These are phyloP conservation scores for Gordius sp. DNA, from an alignment of 2,888 invertebrate genomes.

Conservation along the genomic window DNA sequence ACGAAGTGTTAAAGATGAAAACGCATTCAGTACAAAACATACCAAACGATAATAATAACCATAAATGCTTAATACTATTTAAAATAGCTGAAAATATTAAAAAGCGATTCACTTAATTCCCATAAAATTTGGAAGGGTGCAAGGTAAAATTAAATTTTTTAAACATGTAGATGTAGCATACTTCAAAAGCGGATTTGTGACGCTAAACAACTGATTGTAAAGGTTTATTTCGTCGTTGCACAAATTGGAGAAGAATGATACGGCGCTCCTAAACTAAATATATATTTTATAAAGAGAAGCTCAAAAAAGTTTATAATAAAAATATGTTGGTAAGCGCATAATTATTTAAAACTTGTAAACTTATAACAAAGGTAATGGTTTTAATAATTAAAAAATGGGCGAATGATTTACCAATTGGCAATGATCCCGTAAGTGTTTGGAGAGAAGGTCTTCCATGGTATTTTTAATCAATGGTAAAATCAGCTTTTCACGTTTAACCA, in stretches of 20 bases:
- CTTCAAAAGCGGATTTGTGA: background rate
- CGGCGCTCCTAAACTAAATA: background rate
- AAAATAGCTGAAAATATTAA: no score
- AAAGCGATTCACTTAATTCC: no score
- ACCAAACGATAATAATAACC: background rate
- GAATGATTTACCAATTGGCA: slow-evolving; percentile 12
- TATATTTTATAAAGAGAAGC: background rate
- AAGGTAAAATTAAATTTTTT: no score
- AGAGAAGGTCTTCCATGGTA: background rate
- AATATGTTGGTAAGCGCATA: background rate
- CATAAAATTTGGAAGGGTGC: no score
- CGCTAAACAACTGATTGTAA: background rate
- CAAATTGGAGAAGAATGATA: background rate
- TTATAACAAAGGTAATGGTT: no score
- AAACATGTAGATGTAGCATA: background rate
- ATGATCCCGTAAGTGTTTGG: background rate
- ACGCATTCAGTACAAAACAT: no score
- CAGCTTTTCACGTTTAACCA: background rate
- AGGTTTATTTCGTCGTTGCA: slow-evolving; percentile 13
- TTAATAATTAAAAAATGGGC: no score
- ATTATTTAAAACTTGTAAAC: background rate
- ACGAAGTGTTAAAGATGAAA: no score
- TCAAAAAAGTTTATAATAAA: background rate
- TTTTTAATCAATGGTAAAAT: background rate
- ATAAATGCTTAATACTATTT: background rate